Evolutionary conservation across 1,140 invertebrate species (phyloP).

Genomic region (Ephestia elutella): DNA sequence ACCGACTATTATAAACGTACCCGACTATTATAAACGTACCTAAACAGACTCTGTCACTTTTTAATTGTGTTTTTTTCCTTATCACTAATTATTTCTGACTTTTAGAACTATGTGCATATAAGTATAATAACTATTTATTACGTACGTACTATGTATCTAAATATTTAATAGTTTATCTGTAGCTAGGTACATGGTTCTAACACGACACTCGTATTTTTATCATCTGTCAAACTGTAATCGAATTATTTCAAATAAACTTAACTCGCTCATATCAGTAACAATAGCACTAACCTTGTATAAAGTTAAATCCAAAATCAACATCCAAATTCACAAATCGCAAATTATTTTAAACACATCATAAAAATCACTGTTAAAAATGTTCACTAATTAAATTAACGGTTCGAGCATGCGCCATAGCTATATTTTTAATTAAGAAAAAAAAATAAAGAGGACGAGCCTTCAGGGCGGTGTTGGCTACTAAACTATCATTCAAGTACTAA

Average conservation of each 20-base stretch:
- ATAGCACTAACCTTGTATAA: slow-evolving; percentile 12
- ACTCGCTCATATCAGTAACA: neutral
- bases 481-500: slow-evolving; percentile 61
- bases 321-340: slow-evolving; percentile 51
- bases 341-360: slow-evolving; percentile 31
- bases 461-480: slow-evolving; percentile 56
- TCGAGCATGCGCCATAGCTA: slow-evolving; percentile 54
- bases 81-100: too few species aligned
- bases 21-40: too few species aligned
- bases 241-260: slow-evolving; percentile 6
- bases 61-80: too few species aligned
- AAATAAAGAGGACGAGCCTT: slow-evolving; percentile 33
- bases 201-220: too few species aligned
- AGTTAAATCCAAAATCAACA: slow-evolving; percentile 41
- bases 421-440: slow-evolving; percentile 28
- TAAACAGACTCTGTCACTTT: too few species aligned
- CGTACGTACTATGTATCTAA: too few species aligned
- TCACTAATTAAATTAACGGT: slow-evolving; percentile 67
- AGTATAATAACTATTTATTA: neutral
- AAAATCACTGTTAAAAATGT: slow-evolving; percentile 29
- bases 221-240: slow-evolving; percentile 14
- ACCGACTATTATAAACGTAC: too few species aligned
- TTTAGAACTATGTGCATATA: too few species aligned
- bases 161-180: too few species aligned
- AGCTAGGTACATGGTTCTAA: too few species aligned